Conservation (phyloP, 2,888 invertebrate genomes). For the Ferdinandea cuprea region DNA sequence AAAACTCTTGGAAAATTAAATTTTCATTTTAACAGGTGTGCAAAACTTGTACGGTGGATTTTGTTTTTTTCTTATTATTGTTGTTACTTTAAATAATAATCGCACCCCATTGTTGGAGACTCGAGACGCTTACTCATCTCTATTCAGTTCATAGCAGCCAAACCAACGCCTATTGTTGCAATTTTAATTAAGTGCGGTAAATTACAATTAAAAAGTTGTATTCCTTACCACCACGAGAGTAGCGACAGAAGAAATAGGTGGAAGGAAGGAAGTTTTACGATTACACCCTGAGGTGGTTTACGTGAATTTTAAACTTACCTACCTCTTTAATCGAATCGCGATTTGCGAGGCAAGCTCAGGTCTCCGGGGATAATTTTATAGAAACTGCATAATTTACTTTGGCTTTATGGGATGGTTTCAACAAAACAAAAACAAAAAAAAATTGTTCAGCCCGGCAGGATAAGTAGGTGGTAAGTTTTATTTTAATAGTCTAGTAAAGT, state of each 20-base stretch:
- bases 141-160: background rate
- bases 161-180: conserved; percentile 57
- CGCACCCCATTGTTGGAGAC: conserved; percentile 50
- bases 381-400: conserved; percentile 64
- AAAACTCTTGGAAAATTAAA: conserved; percentile 16
- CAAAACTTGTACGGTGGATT: conserved; percentile 43
- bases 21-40: conserved; percentile 60
- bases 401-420: conserved; percentile 50
- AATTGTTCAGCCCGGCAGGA: conserved; percentile 24
- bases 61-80: conserved; percentile 56
- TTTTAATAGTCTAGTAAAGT: conserved; percentile 40
- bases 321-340: conserved; percentile 63
- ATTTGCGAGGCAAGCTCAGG: conserved; percentile 11
- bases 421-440: conserved; percentile 27
- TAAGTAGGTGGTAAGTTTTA: conserved; percentile 2
- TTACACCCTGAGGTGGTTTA: conserved; percentile 63
- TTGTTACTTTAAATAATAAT: conserved; percentile 65
- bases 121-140: conserved; percentile 41
- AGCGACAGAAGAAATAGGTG: background rate
- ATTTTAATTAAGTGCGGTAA: conserved; percentile 73
- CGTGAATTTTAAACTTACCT: conserved; percentile 65
- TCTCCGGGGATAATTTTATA: conserved; percentile 53
- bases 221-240: conserved; percentile 13
- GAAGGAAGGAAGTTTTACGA: conserved; percentile 51
- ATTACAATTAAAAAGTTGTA: conserved; percentile 71